Conservation (phyloP, 2,888 invertebrate species). For the Drosophila nigritarsus region DNA sequence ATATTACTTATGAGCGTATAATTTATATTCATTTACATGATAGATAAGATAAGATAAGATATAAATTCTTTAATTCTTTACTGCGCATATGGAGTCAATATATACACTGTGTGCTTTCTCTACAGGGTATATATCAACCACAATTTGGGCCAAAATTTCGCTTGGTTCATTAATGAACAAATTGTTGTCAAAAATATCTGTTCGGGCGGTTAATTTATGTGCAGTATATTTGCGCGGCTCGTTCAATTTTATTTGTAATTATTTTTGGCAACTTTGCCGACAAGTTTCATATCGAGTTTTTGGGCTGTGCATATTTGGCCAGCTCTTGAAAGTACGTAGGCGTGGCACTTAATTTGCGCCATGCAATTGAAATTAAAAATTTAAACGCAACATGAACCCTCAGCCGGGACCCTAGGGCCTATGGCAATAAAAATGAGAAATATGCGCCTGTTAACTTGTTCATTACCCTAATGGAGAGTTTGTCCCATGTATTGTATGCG, state of each 20-base stretch:
- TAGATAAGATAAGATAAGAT: not conserved
- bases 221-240: slow-evolving; percentile 38
- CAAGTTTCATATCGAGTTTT: slow-evolving; percentile 57
- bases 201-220: slow-evolving; percentile 41
- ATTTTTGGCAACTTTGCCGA: slow-evolving; percentile 62
- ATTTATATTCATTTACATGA: not conserved
- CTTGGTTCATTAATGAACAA: slow-evolving; percentile 56
- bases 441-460: slow-evolving; percentile 79
- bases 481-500: slow-evolving; percentile 47
- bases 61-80: not conserved
- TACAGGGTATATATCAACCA: slow-evolving; percentile 31
- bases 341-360: slow-evolving; percentile 55
- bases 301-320: slow-evolving; percentile 30
- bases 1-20: not conserved
- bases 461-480: slow-evolving; percentile 80
- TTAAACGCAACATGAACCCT: slow-evolving; percentile 59
- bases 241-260: slow-evolving; percentile 76
- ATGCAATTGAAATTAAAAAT: slow-evolving; percentile 78
- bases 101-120: not conserved
- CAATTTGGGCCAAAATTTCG: slow-evolving; percentile 49
- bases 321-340: slow-evolving; percentile 32
- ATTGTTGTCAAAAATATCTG: slow-evolving; percentile 4
- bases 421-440: slow-evolving; percentile 71
- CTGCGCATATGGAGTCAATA: not conserved
- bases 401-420: slow-evolving; percentile 14